These are phyloP conservation scores for Pongo pygmaeus DNA, from an alignment of 2,113 vertebrate species.

Conservation along the genomic window DNA sequence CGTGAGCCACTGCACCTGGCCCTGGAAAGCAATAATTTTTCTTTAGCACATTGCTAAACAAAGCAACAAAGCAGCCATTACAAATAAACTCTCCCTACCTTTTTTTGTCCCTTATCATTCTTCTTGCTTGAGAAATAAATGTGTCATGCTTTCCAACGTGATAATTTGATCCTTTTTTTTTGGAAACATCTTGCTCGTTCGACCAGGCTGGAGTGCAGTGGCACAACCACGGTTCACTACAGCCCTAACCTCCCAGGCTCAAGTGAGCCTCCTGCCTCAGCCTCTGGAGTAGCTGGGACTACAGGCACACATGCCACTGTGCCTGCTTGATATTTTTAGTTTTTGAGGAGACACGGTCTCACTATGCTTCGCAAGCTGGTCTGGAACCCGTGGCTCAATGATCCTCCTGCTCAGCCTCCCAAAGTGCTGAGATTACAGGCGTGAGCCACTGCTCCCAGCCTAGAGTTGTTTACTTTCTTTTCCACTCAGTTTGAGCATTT, in stretches of 20 bases:
- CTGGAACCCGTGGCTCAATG: neutral
- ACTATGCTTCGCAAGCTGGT: neutral
- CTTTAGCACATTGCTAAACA: too few species aligned
- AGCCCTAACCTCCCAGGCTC: neutral
- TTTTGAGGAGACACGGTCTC: neutral
- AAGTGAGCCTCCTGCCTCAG: neutral
- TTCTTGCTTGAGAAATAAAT: too few species aligned
- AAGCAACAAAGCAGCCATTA: too few species aligned
- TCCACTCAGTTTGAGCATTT: neutral
- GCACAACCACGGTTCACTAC: neutral
- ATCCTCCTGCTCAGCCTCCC: neutral
- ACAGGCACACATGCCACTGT: neutral
- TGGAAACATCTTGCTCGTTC: neutral
- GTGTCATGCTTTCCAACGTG: too few species aligned
- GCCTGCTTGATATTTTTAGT: neutral
- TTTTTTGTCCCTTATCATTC: too few species aligned
- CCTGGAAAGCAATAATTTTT: too few species aligned
- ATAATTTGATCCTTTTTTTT: too few species aligned
- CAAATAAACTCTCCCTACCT: too few species aligned
- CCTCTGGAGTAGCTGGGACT: neutral
- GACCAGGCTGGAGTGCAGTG: neutral
- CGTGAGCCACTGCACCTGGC: too few species aligned
- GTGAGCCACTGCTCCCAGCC: neutral
- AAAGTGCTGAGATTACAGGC: neutral
- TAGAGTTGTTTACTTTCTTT: neutral